A percentile compares a stretch with the other conserved stretches of the same genome.
These are phyloP conservation scores for Aspiorhynchus laticeps DNA, from an alignment of 2,113 vertebrate genomes.

Conservation along the genomic window DNA sequence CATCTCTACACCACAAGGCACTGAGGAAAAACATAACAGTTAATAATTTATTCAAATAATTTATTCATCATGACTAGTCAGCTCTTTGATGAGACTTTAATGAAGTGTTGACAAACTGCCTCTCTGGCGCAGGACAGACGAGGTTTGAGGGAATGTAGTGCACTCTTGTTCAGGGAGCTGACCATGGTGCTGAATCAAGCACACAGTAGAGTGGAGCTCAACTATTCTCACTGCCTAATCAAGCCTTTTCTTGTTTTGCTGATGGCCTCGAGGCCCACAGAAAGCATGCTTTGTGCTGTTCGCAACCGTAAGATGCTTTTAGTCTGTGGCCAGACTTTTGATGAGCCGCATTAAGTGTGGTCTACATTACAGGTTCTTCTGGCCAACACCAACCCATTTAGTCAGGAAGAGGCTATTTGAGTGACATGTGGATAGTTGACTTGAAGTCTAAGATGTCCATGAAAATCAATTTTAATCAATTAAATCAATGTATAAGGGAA, in stretches of 20 bases:
- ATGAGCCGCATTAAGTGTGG: neutral
- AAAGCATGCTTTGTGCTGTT: neutral
- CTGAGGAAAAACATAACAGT: slow-evolving; percentile 11
- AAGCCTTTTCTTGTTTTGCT: neutral
- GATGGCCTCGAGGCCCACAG: slow-evolving; percentile 5
- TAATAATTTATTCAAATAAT: slow-evolving; percentile 44
- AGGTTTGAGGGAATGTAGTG: neutral
- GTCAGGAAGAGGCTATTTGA: neutral
- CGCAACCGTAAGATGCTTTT: slow-evolving; percentile 1
- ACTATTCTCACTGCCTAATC: neutral
- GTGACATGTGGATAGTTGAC: neutral
- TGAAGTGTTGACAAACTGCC: slow-evolving; percentile 28
- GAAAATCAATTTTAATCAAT: neutral
- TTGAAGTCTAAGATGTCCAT: neutral
- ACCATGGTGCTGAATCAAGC: slow-evolving; percentile 49
- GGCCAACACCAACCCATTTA: neutral
- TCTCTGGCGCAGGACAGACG: slow-evolving; percentile 20
- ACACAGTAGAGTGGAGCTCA: neutral
- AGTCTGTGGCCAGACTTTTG: neutral
- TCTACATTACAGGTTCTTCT: neutral
- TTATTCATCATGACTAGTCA: slow-evolving; percentile 43
- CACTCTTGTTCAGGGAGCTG: neutral
- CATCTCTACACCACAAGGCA: neutral
- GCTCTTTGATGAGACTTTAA: slow-evolving; percentile 40
- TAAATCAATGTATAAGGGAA: neutral